A percentile compares a stretch with the other conserved stretches of the same genome.
Evolutionary conservation across 2,113 vertebrate genomes (phyloP).

Genomic region (Brachyistius frenatus): DNA sequence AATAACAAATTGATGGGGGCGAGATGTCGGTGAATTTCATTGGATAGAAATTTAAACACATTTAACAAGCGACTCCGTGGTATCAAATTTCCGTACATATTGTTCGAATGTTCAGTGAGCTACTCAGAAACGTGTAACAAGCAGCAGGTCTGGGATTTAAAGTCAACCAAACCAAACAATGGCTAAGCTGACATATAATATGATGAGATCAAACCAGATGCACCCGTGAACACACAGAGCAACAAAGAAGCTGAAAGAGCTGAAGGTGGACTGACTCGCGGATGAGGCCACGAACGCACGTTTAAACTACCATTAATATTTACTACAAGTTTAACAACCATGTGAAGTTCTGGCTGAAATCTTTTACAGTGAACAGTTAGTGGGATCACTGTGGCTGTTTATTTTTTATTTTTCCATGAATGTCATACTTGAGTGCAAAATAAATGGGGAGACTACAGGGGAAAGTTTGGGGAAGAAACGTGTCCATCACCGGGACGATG

Average conservation of each 20-base stretch:
- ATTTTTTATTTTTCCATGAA: background rate
- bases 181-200: background rate
- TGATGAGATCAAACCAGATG: background rate
- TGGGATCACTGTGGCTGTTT: background rate
- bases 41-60: too few species aligned
- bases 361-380: background rate
- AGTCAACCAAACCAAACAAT: too few species aligned
- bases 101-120: too few species aligned
- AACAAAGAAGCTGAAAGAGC: background rate
- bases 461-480: background rate
- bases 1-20: too few species aligned
- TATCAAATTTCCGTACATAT: too few species aligned
- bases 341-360: background rate
- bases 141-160: too few species aligned
- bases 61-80: too few species aligned
- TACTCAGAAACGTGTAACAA: too few species aligned
- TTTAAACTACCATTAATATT: background rate
- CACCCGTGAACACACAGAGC: too few species aligned
- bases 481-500: background rate
- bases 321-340: background rate
- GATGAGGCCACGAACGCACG: background rate
- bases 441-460: background rate
- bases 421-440: background rate
- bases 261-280: background rate
- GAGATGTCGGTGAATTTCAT: too few species aligned